Base-by-base conservation (phyloP, 1,140 invertebrate genomes). In the Melanaphis sacchari region DNA sequence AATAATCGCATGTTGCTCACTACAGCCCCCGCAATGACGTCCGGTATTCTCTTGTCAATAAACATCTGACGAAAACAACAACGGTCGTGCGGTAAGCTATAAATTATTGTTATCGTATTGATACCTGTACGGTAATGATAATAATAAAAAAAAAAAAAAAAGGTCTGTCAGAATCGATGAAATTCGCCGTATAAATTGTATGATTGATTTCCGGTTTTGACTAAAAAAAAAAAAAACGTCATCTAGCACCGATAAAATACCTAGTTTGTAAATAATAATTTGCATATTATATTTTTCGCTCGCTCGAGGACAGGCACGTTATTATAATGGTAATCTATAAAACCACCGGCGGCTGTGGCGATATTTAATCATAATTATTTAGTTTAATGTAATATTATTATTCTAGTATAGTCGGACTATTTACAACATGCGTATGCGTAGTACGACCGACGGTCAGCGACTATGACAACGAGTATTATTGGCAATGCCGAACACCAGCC, bases 281-380 rank as follows among this genome's bases (percentile, higher is more conserved):
- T 84, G 38, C 82, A 84, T 84, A 84, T 40, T 84, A 82, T 38
- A 76, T 76, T n/a, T 76, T n/a, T n/a, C n/a, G n/a, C n/a, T 76
- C 15, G 59, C 59, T 76, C 59, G 59, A 76, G 59, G 59, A 76
- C 59, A 76, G 59, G n/a, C 59, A 76, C 59, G 59, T 76, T n/a
- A n/a, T 76, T n/a, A n/a, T 76, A 76, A n/a, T 18, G 4, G 36
- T 76, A 76, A 76, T 76, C 31, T 76, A 49, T 49, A 36, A 76
- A n/a, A 76, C 59, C 59, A n/a, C 59, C n/a, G 15, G 15, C 59
- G 59, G 59, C n/a, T 1, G 31, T 76, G n/a, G 31, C n/a, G 59
- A 76, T n/a, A n/a, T n/a, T 76, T 76, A 49, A 49, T 49, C 2
- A 76, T 76, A 76, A 76, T n/a, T n/a, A 76, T 82, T n/a, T n/a